Evolutionary conservation across 2,113 vertebrate genomes (phyloP), one percentile per base, ranked within the genome.

Genomic region (Pseudopodoces humilis): DNA sequence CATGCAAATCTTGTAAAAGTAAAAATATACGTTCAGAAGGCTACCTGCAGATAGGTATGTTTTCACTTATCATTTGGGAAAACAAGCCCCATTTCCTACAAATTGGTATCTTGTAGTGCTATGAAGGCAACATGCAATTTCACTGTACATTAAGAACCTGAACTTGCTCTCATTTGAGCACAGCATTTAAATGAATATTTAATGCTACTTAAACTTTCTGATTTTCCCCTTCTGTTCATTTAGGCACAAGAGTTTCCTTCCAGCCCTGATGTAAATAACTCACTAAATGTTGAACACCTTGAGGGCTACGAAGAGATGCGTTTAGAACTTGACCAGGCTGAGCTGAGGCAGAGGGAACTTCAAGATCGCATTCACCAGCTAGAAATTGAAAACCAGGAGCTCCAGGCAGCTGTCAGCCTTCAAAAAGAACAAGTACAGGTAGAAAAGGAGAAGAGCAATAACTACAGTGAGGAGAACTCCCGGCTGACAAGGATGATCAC

Each of bases 301-400:
- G 98, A 97, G 68, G 94, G 98, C 17, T 98, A 98, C 2, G 99
- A 99, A 27, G 98, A 99, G 92, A 98, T 99, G 95, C 98, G 98
- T 65, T 89, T 98, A 46, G 98, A 99, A 82, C 99, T 99, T 21
- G 99, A 99, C 95, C 99, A 98, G 68, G 98, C 98, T 20, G 99
- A 99, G 86, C 93, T 99, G 83, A 98, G 93, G 82, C 98, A 99
- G 94, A 98, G 97, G 69, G 97, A 98, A 84, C 98, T 98, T 55
- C 97, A 98, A 53, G 96, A 98, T 75, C 98, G 95, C 43, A 85
- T 99, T 69, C 98, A 97, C 37, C 98, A 98, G 94, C 97, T 99
- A 64, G 98, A 98, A n/a, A 91, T 94, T n/a, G 99, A 99, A 92
- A 98, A 98, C 39, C 97, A 97, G 69, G 98, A 98, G 88, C 98